Conservation (phyloP, 1,140 invertebrate genomes). For the Octopus sinensis region DNA sequence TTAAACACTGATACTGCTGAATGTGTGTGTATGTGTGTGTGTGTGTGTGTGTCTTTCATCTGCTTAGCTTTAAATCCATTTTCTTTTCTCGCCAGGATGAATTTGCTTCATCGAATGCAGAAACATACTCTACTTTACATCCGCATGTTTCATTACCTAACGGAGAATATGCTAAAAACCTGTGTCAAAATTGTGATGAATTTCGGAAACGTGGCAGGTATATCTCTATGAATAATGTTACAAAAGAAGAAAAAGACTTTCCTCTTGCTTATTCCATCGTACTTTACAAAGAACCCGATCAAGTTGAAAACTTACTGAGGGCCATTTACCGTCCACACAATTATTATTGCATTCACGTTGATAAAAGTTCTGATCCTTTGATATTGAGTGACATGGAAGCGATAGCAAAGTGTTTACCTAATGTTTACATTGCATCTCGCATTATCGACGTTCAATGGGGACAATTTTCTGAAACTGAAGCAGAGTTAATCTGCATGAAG, state of each 20-base stretch:
- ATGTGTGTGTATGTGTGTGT: too few relatives aligned
- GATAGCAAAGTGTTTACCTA: conserved; percentile 35
- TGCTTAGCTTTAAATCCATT: too few relatives aligned
- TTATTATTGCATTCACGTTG: conserved; percentile 53
- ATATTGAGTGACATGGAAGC: conserved; percentile 16
- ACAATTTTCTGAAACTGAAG: conserved; percentile 30
- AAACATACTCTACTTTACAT: neutral
- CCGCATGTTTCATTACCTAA: neutral
- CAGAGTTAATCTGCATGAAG: conserved; percentile 29
- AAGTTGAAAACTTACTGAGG: conserved; percentile 46
- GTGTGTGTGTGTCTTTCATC: too few relatives aligned
- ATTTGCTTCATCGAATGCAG: neutral
- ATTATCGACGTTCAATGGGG: conserved; percentile 24
- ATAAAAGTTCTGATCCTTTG: conserved; percentile 31
- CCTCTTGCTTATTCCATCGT: conserved; percentile 43
- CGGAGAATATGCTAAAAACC: neutral
- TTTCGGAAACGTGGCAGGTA: neutral
- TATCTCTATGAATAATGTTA: conserved; percentile 21
- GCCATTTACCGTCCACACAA: conserved; percentile 52
- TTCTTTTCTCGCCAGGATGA: too few relatives aligned
- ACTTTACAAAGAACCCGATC: conserved; percentile 46
- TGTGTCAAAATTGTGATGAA: neutral
- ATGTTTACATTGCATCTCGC: conserved; percentile 34
- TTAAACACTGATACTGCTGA: too few relatives aligned
- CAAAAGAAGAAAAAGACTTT: conserved; percentile 36